Evolutionary conservation across 1,140 invertebrate genomes (phyloP), one percentile per base, ranked within the genome.

Genomic region (Eciton burchellii): DNA sequence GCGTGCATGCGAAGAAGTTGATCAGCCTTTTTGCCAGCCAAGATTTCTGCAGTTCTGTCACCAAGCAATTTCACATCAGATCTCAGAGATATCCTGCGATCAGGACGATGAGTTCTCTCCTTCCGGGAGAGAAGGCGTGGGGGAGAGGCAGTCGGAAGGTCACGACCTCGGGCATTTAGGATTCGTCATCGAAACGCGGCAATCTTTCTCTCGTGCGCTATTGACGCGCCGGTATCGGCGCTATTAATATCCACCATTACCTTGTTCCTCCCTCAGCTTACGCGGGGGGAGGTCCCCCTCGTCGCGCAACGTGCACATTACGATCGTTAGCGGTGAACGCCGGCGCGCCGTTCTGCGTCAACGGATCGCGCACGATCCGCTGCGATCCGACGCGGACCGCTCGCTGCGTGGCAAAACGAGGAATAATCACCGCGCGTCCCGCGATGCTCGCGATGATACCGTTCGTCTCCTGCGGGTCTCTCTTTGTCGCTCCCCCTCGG

Each of bases 171-270:
- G n/a, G 21, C 56, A 57, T 54, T 73, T 62, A 73, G 26, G 21
- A 26, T 62, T 62, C 43, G 68, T 45, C 57, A 56, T n/a, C 71
- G 35, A 82, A 82, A 74, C 71, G n/a, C n/a, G 71, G 71, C 57
- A 82, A 82, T 82, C 72, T 63, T 43, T 82, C 59, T 82, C 63
- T 62, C 68, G 65, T 45, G 68, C 56, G 43, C 60, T 57, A 76
- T 76, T 72, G 35, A 35, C 47, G 57, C 24, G 43, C 59, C 81
- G 47, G 77, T 66, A 82, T 82, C 70, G 56, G 59, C 47, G 77
- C 72, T 63, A 82, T 82, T 82, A 82, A 77, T 82, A 76, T 76
- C 81, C n/a, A 59, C 81, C 60, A 82, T 82, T 82, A 82, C 52
- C 60, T 77, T 41, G 81, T 35, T 77, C 72, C 81, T 57, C 65